Percentiles rank a stretch among this genome's conserved stretches.
Evolutionary conservation across 2,797 vertebrate species (phyloP).

Genomic region (Neosalanx taihuensis): DNA sequence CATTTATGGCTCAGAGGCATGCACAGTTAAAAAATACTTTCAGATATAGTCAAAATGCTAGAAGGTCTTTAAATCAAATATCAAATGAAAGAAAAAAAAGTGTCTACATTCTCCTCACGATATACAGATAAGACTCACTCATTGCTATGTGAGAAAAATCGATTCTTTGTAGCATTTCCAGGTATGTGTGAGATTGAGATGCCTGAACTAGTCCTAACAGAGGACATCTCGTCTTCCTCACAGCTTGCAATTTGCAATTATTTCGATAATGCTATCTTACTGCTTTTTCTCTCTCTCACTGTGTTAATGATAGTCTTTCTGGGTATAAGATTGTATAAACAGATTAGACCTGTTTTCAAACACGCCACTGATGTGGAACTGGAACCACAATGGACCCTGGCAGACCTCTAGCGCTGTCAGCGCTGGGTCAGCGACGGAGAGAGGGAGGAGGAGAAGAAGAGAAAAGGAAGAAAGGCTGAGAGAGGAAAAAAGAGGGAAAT

Average conservation of each 20-base stretch:
- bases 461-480: constrained; percentile 11
- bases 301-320: constrained; percentile 48
- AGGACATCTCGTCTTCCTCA: constrained; percentile 16
- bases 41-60: not conserved
- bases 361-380: constrained; percentile 32
- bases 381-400: constrained; percentile 25
- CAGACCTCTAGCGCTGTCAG: constrained; percentile 36
- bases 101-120: too few species aligned
- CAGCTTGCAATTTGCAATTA: constrained; percentile 34
- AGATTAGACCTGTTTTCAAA: constrained; percentile 56
- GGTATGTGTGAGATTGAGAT: constrained; percentile 12
- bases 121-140: too few species aligned
- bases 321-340: constrained; percentile 47
- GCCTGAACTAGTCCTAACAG: constrained; percentile 10
- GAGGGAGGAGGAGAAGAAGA: constrained; percentile 4
- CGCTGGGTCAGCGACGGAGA: constrained; percentile 36
- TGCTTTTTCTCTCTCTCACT: constrained; percentile 38
- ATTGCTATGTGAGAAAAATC: too few species aligned
- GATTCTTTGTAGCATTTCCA: not conserved
- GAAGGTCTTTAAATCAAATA: not conserved
- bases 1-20: constrained; percentile 17
- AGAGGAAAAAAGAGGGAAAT: constrained; percentile 34
- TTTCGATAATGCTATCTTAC: constrained; percentile 34
- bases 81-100: not conserved
- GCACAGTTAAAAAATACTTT: not conserved